A percentile compares a stretch with the other conserved stretches of the same genome.
Conservation (phyloP, 2,888 invertebrate genomes). For the Orchesella flavescens region DNA sequence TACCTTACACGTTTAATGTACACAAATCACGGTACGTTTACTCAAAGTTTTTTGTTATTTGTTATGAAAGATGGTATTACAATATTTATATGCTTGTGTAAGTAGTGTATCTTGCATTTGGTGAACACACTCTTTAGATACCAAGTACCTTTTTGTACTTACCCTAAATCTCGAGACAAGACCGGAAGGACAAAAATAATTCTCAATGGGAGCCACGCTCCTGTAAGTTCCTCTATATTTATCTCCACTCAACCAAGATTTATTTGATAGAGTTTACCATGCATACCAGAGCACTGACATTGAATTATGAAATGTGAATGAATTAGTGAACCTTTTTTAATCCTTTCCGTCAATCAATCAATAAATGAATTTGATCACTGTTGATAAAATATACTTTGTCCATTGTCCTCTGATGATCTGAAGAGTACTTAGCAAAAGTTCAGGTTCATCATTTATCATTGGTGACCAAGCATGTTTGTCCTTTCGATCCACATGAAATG, state of each 20-base stretch:
- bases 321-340: background rate
- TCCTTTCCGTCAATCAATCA: slow-evolving; percentile 35
- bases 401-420: too few species aligned
- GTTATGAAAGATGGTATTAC: too few species aligned
- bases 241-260: too few species aligned
- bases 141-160: too few species aligned
- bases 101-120: background rate
- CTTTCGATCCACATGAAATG: slow-evolving; percentile 2
- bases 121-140: background rate
- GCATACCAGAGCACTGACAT: slow-evolving; percentile 10
- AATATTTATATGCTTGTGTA: background rate
- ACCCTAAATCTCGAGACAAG: background rate
- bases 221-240: too few species aligned
- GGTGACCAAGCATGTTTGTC: slow-evolving; percentile 3
- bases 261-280: background rate
- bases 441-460: slow-evolving; percentile 10
- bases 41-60: too few species aligned
- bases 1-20: background rate
- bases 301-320: slow-evolving; percentile 21
- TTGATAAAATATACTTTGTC: background rate
- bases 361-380: background rate
- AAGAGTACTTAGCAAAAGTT: background rate
- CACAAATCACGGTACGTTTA: too few species aligned
- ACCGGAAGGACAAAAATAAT: slow-evolving; percentile 42
- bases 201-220: too few species aligned